Evolutionary conservation across 2,888 invertebrate genomes (phyloP), one percentile per base, ranked within the genome.

Genomic region (Acheta domesticus): DNA sequence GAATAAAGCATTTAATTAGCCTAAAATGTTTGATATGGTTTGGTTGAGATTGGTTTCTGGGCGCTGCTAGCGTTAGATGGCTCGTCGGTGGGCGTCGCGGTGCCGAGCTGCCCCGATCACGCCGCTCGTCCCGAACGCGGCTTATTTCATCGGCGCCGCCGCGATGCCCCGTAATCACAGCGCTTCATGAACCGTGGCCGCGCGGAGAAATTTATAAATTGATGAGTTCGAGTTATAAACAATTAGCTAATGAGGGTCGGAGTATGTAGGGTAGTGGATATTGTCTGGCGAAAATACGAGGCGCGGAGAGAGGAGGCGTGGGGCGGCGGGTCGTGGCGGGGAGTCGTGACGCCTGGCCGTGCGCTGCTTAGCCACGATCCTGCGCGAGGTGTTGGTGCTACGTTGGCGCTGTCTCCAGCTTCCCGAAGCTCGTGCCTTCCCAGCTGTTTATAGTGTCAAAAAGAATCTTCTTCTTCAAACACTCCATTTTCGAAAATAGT

Each of bases 211-310:
- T 62, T 62, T 62, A 62, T 62, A 62, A 62, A 62, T 62, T 62
- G 62, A 62, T 62, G 62, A 62, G 62, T 62, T 62, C 62, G 62
- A 62, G 62, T 62, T 62, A 62, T 62, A 62, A 62, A 62, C 62
- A 62, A 62, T 62, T 62, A 62, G 62, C 62, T 62, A 62, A 62
- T 62, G 62, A 62, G 62, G 62, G 62, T 62, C 62, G n/a, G 62
- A 62, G 62, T 62, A 62, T 62, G 62, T 62, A 62, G 16, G 62
- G 62, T 62, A 62, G 62, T 62, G 62, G 62, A 62, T 14, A 62
- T 62, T 62, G n/a, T 62, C n/a, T 62, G 62, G 14, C 62, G 62
- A n/a, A 62, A 62, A 62, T 62, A 36, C 36, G 36, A 36, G 36
- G 36, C 36, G 36, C 5, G 36, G 36, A 4, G 36, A 0, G 36